Percentiles rank a stretch among this genome's conserved stretches.
Evolutionary conservation across 2,113 vertebrate genomes (phyloP).

Genomic region (Poeciliopsis occidentalis): DNA sequence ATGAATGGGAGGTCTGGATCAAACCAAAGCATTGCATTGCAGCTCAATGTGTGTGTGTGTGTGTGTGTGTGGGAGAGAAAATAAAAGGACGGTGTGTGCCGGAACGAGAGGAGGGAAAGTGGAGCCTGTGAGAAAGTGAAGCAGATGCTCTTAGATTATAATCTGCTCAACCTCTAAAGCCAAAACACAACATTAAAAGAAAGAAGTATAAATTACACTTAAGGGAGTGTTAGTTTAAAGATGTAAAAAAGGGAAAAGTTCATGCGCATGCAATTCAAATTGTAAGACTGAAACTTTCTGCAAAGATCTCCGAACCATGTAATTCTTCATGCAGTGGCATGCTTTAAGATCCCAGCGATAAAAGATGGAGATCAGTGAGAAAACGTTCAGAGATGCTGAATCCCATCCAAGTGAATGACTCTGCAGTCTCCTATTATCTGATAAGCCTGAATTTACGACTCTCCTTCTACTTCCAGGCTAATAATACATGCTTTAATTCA

Average conservation of each 20-base stretch:
- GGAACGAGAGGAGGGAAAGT: constrained; percentile 9
- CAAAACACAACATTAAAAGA: constrained; percentile 14
- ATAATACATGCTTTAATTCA: constrained; percentile 7
- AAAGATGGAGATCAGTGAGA: background rate
- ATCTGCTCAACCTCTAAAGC: constrained; percentile 44
- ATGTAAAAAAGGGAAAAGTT: background rate
- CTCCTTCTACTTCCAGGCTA: constrained; percentile 5
- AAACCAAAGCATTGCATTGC: constrained; percentile 64
- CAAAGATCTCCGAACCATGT: background rate
- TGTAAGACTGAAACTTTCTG: background rate
- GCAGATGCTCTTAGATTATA: constrained; percentile 42
- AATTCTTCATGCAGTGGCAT: background rate
- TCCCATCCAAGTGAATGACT: background rate
- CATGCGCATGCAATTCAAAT: background rate
- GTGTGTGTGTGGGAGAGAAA: constrained; percentile 61
- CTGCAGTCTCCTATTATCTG: background rate
- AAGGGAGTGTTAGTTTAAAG: background rate
- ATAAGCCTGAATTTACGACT: constrained; percentile 7
- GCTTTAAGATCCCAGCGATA: background rate
- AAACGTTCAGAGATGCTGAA: constrained; percentile 4
- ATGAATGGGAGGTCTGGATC: constrained; percentile 78
- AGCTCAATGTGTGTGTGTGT: constrained; percentile 48
- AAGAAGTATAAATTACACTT: constrained; percentile 2
- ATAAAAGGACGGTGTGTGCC: constrained; percentile 40
- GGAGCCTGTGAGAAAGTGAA: constrained; percentile 24